Base-by-base conservation (phyloP, 2,888 invertebrate species). In the Hemicrepidius hirtus region DNA sequence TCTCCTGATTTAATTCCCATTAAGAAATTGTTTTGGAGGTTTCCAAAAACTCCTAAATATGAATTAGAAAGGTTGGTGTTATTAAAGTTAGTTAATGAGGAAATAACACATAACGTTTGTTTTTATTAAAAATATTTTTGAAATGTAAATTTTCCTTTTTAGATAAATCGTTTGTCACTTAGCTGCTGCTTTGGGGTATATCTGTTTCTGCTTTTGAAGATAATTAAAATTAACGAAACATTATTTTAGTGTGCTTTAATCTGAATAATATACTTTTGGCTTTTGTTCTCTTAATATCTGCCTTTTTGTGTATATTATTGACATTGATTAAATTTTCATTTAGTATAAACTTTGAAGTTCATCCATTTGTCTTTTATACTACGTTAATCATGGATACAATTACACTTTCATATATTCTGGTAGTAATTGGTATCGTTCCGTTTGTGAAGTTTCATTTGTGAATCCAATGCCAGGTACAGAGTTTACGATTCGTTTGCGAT, bases 401-500 rank as follows among this genome's bases (percentile, higher is more conserved):
- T 53, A 53, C 16, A 46, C n/a, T 44, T 44, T 44, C 13, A 18
- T 18, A 24, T 28, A 32, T 53, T 32, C 24, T 12, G 13, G 28
- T 28, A 32, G 32, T 24, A 53, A 28, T 53, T 24, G 3, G 6
- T 44, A 53, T 53, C 24, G 53, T 53, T 53, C 12, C 21, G 49
- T 49, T 49, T 49, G 21, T 49, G 13, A 5, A 49, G 18, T 24
- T 24, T 49, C 24, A 24, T 49, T 24, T 53, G 24, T 9, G 53
- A 53, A 53, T 13, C 3, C n/a, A 53, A 13, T 32, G 32, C 24
- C 53, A 53, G 53, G 28, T 53, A 53, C 53, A 53, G 28, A 49
- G 18, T 32, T 24, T 24, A 28, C 21, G 12, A 53, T 53, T 53
- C 53, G 49, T 53, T 53, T 24, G 53, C 24, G 13, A 53, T 53